Percentiles rank a stretch among this genome's conserved stretches.
Evolutionary conservation across 2,888 invertebrate species (phyloP).

Genomic region (Pseudococcus longispinus): DNA sequence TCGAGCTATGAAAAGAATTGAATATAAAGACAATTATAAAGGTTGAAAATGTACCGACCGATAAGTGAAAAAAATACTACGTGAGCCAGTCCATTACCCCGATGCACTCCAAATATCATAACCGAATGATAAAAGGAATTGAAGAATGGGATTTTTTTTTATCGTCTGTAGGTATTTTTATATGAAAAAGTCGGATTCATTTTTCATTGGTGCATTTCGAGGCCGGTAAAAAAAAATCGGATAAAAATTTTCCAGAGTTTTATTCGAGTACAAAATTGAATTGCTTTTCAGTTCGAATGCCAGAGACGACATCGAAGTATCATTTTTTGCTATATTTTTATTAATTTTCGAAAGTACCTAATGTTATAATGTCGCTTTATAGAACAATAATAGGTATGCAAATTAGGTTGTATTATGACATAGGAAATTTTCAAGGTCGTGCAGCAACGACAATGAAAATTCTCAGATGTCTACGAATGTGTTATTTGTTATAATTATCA

Average conservation of each 20-base stretch:
- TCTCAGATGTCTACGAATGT: neutral
- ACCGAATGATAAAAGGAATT: neutral
- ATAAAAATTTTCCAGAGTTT: neutral
- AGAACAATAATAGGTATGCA: neutral
- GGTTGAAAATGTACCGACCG: neutral
- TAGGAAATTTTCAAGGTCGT: neutral
- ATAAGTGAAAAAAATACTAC: neutral
- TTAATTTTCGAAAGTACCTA: neutral
- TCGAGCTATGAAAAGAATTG: neutral
- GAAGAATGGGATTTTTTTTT: neutral
- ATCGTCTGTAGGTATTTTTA: neutral
- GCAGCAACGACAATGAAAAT: neutral
- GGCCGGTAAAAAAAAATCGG: neutral
- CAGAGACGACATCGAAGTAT: neutral
- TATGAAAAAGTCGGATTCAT: neutral
- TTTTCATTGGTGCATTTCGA: neutral
- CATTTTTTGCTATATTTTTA: neutral
- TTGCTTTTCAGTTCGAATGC: neutral
- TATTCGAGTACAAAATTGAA: neutral
- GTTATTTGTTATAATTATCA: neutral
- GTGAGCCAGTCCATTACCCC: neutral
- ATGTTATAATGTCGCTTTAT: neutral
- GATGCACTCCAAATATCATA: neutral
- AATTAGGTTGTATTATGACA: neutral
- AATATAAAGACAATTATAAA: neutral